A percentile compares a stretch with the other conserved stretches of the same genome.
phyloP scores from a whole-genome alignment of 2,797 vertebrate genomes.

The Meriones psammophilus region DNA sequence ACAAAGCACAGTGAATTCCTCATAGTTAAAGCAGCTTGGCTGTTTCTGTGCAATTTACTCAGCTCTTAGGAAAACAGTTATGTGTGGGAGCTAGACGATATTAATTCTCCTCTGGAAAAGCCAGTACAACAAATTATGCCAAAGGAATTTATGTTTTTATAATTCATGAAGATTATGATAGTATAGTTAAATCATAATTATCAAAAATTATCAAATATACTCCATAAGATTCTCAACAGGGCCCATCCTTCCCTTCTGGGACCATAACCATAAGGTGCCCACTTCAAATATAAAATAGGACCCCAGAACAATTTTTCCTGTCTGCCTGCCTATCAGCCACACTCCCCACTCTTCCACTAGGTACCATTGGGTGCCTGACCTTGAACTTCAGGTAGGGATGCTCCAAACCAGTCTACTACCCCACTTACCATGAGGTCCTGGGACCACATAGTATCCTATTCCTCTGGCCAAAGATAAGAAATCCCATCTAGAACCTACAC shows the following conservation, averaged over 20 bases:
- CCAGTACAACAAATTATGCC: neutral
- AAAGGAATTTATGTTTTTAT: slow-evolving; percentile 3
- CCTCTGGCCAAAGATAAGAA: neutral
- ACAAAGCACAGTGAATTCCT: neutral
- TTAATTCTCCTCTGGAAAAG: neutral
- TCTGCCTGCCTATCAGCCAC: neutral
- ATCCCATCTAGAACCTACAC: neutral
- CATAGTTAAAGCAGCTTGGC: neutral
- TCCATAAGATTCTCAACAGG: neutral
- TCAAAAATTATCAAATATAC: neutral
- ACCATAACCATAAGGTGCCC: neutral
- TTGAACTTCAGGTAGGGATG: too few relatives aligned
- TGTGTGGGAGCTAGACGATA: neutral
- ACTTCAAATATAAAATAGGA: neutral
- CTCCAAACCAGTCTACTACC: too few relatives aligned
- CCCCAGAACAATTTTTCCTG: neutral
- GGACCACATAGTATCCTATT: neutral
- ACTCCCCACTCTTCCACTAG: neutral
- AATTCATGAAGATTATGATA: neutral
- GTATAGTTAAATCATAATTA: neutral
- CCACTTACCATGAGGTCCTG: neutral
- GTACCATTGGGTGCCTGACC: neutral
- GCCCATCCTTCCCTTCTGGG: neutral
- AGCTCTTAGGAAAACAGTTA: neutral
- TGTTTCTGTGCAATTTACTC: neutral